Conservation (phyloP, 2,888 invertebrate genomes). For the Tipula helvola region DNA sequence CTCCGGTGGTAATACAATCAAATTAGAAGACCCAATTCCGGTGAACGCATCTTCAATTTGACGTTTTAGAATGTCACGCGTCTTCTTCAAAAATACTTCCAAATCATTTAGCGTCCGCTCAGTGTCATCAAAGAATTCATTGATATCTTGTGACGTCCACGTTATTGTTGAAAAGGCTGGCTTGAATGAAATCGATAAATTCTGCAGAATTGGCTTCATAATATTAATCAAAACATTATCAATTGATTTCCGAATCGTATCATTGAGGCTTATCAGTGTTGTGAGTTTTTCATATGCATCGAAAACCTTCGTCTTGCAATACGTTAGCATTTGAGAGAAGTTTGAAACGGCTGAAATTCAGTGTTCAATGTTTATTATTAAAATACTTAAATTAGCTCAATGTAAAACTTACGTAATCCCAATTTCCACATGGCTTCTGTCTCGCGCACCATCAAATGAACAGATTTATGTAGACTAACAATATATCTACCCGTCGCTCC, state of each 20-base stretch:
- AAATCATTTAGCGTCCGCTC: slow-evolving; percentile 29
- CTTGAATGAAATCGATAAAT: slow-evolving; percentile 56
- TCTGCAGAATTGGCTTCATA: slow-evolving; percentile 51
- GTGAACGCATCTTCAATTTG: slow-evolving; percentile 56
- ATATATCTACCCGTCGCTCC: slow-evolving; percentile 50
- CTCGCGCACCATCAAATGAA: slow-evolving; percentile 62
- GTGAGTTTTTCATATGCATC: slow-evolving; percentile 48
- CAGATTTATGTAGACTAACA: slow-evolving; percentile 61
- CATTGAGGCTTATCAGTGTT: slow-evolving; percentile 47
- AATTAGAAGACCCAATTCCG: slow-evolving; percentile 45
- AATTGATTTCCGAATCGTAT: slow-evolving; percentile 39
- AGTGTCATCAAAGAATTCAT: slow-evolving; percentile 34
- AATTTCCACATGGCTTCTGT: slow-evolving; percentile 71
- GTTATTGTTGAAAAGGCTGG: slow-evolving; percentile 66
- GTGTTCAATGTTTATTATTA: no score
- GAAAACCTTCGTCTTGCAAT: slow-evolving; percentile 56
- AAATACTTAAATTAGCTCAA: no score
- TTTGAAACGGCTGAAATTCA: slow-evolving; percentile 51
- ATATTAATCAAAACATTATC: slow-evolving; percentile 49
- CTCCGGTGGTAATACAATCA: slow-evolving; percentile 48
- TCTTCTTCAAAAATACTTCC: slow-evolving; percentile 27
- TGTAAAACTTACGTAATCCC: slow-evolving; percentile 37
- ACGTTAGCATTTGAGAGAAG: slow-evolving; percentile 58
- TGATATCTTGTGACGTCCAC: slow-evolving; percentile 62
- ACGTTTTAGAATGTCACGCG: slow-evolving; percentile 62